Evolutionary conservation across 2,888 invertebrate species (phyloP).

Genomic region (Xanthia togata): DNA sequence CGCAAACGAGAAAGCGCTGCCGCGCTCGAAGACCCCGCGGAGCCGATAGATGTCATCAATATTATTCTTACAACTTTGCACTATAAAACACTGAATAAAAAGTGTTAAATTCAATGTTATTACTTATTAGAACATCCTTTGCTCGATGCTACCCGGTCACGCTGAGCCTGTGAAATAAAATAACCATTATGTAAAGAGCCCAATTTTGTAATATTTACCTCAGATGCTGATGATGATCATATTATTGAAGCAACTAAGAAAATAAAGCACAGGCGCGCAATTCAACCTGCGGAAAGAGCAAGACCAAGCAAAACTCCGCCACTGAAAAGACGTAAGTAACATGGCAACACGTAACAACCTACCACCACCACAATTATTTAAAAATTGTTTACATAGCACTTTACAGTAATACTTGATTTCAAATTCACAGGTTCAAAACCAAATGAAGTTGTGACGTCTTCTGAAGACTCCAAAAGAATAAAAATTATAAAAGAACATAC

Average conservation of each 20-base stretch:
- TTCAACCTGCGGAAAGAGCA: slow-evolving; percentile 20
- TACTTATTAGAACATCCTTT: not conserved
- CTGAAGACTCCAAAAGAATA: slow-evolving; percentile 37
- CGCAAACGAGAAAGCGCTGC: not conserved
- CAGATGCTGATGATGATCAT: slow-evolving; percentile 33
- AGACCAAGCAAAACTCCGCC: slow-evolving; percentile 16
- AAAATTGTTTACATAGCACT: not conserved
- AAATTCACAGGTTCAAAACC: slow-evolving; percentile 47
- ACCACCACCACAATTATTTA: not conserved
- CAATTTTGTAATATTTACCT: not conserved
- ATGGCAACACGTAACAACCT: not conserved
- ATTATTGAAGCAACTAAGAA: slow-evolving; percentile 30
- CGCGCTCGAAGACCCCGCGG: not conserved
- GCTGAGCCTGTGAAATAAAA: not conserved
- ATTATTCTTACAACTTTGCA: slow-evolving; percentile 1
- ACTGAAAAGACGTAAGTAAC: slow-evolving; percentile 53
- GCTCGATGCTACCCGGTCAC: not conserved
- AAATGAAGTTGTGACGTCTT: slow-evolving; percentile 15
- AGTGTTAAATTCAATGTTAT: not conserved
- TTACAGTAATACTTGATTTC: slow-evolving; percentile 18
- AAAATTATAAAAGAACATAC: slow-evolving; percentile 22
- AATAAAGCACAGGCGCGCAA: slow-evolving; percentile 1
- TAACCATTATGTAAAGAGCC: not conserved
- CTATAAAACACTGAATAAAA: not conserved
- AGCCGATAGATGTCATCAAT: not conserved